Conservation (phyloP, 2,888 invertebrate genomes). For the Bombylius major region DNA sequence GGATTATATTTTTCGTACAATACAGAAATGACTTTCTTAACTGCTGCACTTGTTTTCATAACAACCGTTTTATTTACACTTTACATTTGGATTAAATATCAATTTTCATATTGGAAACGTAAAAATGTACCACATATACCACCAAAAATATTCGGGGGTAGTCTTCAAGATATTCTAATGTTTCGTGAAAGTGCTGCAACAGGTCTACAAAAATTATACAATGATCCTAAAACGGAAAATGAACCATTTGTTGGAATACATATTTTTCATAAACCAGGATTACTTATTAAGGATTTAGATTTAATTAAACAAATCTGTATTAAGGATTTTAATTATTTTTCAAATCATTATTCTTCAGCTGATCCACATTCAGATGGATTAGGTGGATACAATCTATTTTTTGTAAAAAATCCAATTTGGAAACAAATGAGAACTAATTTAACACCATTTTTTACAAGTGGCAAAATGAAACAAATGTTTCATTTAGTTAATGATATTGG, state of each 20-base stretch:
- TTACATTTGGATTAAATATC: constrained; percentile 1
- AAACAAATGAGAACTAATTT: constrained; percentile 34
- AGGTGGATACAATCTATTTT: constrained; percentile 35
- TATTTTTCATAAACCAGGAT: constrained; percentile 35
- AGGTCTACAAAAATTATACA: constrained; percentile 31
- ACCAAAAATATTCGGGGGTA: constrained; percentile 36
- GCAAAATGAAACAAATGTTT: constrained; percentile 35
- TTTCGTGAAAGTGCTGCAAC: constrained; percentile 25
- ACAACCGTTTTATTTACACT: neutral
- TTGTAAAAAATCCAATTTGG: constrained; percentile 37
- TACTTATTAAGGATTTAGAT: constrained; percentile 37
- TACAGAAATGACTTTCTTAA: neutral
- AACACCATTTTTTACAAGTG: constrained; percentile 38
- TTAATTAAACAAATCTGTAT: constrained; percentile 37
- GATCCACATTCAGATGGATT: constrained; percentile 31
- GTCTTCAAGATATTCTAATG: constrained; percentile 27
- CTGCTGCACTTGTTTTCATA: neutral
- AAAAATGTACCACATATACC: constrained; percentile 30
- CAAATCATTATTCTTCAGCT: constrained; percentile 25
- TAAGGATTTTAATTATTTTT: constrained; percentile 38
- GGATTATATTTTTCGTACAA: too few species aligned
- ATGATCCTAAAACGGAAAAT: constrained; percentile 21
- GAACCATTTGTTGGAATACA: constrained; percentile 31
- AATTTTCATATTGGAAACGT: constrained; percentile 23
- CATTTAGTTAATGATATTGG: constrained; percentile 27